Evolutionary conservation across 2,888 invertebrate genomes (phyloP).

Genomic region (Argyresthia goedartella): DNA sequence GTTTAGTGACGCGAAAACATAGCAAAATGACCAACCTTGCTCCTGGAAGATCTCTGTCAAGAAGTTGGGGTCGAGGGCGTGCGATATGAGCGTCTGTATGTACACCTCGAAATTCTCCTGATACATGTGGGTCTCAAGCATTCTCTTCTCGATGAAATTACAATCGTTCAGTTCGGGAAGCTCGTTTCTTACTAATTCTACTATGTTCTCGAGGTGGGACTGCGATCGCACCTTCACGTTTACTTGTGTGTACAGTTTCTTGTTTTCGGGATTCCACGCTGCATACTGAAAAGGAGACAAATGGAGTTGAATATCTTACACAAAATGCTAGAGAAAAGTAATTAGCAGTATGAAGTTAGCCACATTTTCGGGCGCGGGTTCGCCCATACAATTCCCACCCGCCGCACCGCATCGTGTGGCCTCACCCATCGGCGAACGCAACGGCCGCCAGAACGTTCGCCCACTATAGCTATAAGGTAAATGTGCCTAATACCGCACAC

Average conservation of each 20-base stretch:
- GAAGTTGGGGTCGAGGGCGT: slow-evolving; percentile 90
- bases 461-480: too few relatives aligned
- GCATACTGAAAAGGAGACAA: slow-evolving; percentile 76
- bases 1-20: too few relatives aligned
- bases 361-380: too few relatives aligned
- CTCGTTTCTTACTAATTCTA: slow-evolving; percentile 83
- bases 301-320: background rate
- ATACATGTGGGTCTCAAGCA: slow-evolving; percentile 82
- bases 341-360: too few relatives aligned
- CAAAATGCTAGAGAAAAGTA: too few relatives aligned
- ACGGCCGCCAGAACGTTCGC: too few relatives aligned
- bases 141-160: slow-evolving; percentile 79
- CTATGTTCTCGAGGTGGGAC: slow-evolving; percentile 82
- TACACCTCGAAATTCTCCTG: slow-evolving; percentile 93
- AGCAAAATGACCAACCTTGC: slow-evolving; percentile 83
- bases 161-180: slow-evolving; percentile 77
- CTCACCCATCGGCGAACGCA: too few relatives aligned
- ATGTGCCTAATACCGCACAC: too few relatives aligned
- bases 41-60: slow-evolving; percentile 91
- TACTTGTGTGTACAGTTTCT: slow-evolving; percentile 83
- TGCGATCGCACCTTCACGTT: slow-evolving; percentile 82
- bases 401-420: too few relatives aligned
- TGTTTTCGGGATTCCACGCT: slow-evolving; percentile 87
- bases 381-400: too few relatives aligned
- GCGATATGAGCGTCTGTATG: slow-evolving; percentile 91